Conservation (phyloP, 2,113 vertebrate species). For the Corvus cornix region DNA sequence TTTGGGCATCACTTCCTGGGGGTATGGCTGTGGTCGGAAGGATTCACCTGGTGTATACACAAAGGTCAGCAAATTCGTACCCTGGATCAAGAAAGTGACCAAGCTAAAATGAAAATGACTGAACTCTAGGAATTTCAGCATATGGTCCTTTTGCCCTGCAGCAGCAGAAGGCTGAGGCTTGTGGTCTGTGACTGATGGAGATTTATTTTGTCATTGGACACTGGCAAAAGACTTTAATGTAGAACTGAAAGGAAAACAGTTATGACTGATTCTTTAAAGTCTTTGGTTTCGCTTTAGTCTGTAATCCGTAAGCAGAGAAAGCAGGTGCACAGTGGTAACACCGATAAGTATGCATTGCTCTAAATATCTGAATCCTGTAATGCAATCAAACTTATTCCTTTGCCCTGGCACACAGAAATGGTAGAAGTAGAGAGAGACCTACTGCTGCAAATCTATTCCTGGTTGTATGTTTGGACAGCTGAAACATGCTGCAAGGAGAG, state of each 20-base stretch:
- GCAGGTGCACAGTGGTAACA: not conserved
- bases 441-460: not conserved
- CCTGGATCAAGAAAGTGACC: constrained; percentile 84
- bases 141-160: not conserved
- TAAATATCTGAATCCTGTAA: not conserved
- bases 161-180: not conserved
- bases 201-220: not conserved
- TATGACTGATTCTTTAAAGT: not conserved
- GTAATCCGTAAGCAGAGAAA: not conserved
- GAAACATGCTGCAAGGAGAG: not conserved
- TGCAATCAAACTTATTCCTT: not conserved
- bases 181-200: not conserved
- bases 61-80: constrained; percentile 83
- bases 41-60: constrained; percentile 87
- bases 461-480: not conserved
- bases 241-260: not conserved
- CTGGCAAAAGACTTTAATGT: not conserved
- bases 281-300: not conserved
- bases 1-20: constrained; percentile 84
- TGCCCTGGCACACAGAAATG: not conserved
- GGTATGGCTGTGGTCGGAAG: constrained; percentile 84
- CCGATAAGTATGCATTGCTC: not conserved
- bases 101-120: constrained; percentile 49
- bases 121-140: not conserved
- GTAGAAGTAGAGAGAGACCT: not conserved